These are phyloP conservation scores for Nyctereutes procyonoides DNA, from an alignment of 2,113 vertebrate species.

Conservation along the genomic window DNA sequence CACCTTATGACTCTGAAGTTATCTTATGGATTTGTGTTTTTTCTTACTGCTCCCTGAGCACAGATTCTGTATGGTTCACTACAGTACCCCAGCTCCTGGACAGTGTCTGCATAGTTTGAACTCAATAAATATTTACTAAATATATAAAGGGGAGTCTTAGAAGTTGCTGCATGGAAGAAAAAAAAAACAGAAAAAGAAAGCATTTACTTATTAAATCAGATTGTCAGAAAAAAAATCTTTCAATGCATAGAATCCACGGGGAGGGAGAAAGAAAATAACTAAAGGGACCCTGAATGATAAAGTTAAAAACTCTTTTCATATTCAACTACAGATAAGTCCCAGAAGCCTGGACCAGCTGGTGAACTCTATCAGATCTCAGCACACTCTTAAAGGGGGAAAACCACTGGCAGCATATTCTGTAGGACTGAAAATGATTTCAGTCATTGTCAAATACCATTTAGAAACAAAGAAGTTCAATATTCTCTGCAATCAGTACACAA, in stretches of 20 bases:
- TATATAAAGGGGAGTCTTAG: neutral
- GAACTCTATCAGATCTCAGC: neutral
- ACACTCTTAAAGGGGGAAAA: neutral
- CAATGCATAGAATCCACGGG: neutral
- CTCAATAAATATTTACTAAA: constrained; percentile 8
- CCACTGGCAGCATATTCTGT: neutral
- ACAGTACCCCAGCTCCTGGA: neutral
- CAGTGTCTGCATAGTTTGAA: neutral
- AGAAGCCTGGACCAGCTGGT: neutral
- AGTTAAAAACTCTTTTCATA: neutral
- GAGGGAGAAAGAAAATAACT: neutral
- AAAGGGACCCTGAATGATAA: neutral
- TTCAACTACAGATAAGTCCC: neutral
- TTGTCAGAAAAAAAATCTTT: constrained; percentile 38
- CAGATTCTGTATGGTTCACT: neutral
- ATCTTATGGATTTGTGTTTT: neutral
- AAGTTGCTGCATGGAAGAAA: neutral
- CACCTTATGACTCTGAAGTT: neutral
- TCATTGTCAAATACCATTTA: neutral
- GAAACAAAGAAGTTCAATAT: constrained; percentile 36
- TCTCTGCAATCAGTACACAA: constrained; percentile 23
- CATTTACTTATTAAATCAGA: constrained; percentile 42
- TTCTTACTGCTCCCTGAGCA: constrained; percentile 1
- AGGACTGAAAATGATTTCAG: constrained; percentile 35
- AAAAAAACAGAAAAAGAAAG: neutral